A percentile compares a stretch with the other conserved stretches of the same genome.
phyloP scores from a whole-genome alignment of 2,888 invertebrate genomes.

The Euplexia lucipara region DNA sequence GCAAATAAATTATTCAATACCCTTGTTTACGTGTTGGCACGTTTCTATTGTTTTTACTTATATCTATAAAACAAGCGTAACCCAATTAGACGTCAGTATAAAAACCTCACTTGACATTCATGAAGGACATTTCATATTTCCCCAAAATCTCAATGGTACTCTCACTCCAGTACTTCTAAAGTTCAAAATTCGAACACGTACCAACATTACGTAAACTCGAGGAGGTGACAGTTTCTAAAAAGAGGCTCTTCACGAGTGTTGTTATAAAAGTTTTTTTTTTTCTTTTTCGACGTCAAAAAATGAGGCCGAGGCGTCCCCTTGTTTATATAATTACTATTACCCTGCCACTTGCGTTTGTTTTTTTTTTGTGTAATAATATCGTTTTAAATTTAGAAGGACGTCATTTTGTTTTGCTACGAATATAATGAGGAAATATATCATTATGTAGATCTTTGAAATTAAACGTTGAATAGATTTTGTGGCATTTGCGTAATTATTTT shows the following conservation, averaged over 20 bases:
- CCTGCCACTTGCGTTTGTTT: slow-evolving; percentile 2
- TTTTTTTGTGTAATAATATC: slow-evolving; percentile 11
- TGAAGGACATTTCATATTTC: slow-evolving; percentile 16
- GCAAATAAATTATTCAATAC: neutral
- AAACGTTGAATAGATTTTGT: neutral
- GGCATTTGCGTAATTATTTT: neutral
- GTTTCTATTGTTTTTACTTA: neutral
- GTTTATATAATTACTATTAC: slow-evolving; percentile 41
- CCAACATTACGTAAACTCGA: slow-evolving; percentile 39
- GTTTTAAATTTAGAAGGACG: slow-evolving; percentile 4
- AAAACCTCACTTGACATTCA: slow-evolving; percentile 10
- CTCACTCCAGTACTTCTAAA: slow-evolving; percentile 30
- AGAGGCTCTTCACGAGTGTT: slow-evolving; percentile 12
- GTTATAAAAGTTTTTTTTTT: slow-evolving; percentile 14
- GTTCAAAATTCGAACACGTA: slow-evolving; percentile 33
- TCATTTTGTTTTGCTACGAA: slow-evolving; percentile 10
- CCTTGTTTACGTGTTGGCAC: too few species aligned
- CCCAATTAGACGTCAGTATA: neutral
- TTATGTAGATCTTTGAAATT: neutral
- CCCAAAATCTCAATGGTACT: slow-evolving; percentile 9
- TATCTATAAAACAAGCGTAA: neutral
- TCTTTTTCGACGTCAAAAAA: slow-evolving; percentile 18
- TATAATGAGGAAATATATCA: neutral
- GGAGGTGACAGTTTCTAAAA: slow-evolving; percentile 34
- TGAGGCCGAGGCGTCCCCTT: slow-evolving; percentile 28